Evolutionary conservation across 2,888 invertebrate species (phyloP).

Genomic region (Cheiracanthium punctorium): DNA sequence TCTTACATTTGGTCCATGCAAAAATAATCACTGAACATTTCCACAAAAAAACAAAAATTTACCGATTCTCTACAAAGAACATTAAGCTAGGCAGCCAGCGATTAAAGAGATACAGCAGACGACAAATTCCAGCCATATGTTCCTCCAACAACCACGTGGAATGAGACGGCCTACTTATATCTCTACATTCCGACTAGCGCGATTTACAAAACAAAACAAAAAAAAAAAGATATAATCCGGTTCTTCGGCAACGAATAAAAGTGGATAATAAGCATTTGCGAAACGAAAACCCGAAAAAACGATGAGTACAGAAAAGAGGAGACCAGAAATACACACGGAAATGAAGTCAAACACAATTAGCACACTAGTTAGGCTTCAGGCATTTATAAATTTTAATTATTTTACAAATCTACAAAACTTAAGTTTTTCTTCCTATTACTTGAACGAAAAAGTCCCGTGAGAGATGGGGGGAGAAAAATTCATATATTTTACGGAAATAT

Average conservation of each 20-base stretch:
- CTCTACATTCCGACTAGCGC: conserved; percentile 5
- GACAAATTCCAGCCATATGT: conserved; percentile 28
- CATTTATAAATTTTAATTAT: too few relatives aligned
- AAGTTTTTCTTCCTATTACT: too few relatives aligned
- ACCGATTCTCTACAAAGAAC: neutral
- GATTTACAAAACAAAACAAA: neutral
- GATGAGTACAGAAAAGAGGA: neutral
- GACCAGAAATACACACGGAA: neutral
- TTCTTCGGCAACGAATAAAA: neutral
- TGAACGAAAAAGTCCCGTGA: too few relatives aligned
- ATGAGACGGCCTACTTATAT: conserved; percentile 16
- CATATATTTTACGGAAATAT: too few relatives aligned
- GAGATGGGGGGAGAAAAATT: too few relatives aligned
- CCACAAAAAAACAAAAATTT: neutral
- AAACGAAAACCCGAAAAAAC: neutral
- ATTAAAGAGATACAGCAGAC: neutral
- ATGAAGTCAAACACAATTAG: neutral
- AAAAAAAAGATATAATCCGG: neutral
- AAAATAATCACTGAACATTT: too few relatives aligned
- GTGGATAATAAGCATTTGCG: neutral
- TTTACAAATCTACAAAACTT: too few relatives aligned
- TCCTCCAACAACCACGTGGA: conserved; percentile 35
- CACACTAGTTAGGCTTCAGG: too few relatives aligned
- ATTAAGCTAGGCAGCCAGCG: neutral
- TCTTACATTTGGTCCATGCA: too few relatives aligned